Evolutionary conservation across 2,797 vertebrate genomes (phyloP), one percentile per base, ranked within the genome.

Genomic region (Lophius americanus): DNA sequence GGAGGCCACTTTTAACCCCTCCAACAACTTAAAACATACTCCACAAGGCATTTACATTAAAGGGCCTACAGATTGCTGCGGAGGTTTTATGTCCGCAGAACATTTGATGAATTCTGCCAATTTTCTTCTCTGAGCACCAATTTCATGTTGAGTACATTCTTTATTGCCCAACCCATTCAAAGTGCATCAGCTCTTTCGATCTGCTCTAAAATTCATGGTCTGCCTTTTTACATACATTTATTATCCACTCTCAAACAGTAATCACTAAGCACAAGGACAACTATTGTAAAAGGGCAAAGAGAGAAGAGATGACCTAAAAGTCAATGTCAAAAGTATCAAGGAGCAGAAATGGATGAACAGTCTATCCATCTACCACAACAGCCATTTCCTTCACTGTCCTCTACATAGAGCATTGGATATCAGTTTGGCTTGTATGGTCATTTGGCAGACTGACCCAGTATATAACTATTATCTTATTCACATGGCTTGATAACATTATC

Each of bases 21-120:
- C 73, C 81, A 85, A 84, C 89, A 86, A 85, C 89, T 91, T 91
- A 92, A 93, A 93, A 91, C 84, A 87, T 76, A 73, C 81, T 64
- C 46, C 78, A 72, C 78, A 63, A 68, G 70, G 70, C 85, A 89
- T 83, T 89, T 85, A 92, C 86, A 90, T 92, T 91, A 89, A 90
- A 88, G 63, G 70, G 72, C 68, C 78, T 35, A 67, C 74, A 77
- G 51, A 41, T 62, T 74, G 73, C 86, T 56, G 79, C 77, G 12
- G 49, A 67, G 84, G 67, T 83, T 85, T 88, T 83, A 85, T 83
- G 80, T 70, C 75, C 23, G 7, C 57, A 70, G 73, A 78, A 88
- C 81, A 89, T 87, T 86, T 86, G 89, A 93, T 86, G 74, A 91
- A 90, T 91, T 91, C 86, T 79, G 87, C 73, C 87, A 88, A 90